These are phyloP conservation scores for Lepus europaeus DNA, from an alignment of 2,113 vertebrate species.

Conservation along the genomic window DNA sequence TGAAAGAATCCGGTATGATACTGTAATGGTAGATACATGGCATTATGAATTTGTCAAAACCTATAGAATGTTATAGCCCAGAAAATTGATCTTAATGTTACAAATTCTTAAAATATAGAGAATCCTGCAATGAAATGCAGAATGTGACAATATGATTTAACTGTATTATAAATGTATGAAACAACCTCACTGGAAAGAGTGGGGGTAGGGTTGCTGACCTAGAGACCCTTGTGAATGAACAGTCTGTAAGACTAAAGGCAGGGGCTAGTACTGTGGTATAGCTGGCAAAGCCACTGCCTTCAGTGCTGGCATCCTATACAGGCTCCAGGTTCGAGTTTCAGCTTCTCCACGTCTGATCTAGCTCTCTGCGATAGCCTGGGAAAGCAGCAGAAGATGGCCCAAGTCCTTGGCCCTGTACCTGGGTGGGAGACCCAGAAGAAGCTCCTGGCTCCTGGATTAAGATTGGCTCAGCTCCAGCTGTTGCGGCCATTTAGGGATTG, in stretches of 20 bases:
- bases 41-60: neutral
- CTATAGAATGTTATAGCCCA: neutral
- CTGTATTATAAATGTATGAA: neutral
- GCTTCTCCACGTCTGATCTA: too few species aligned
- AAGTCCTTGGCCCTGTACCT: too few species aligned
- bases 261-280: too few species aligned
- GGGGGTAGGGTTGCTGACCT: neutral
- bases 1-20: neutral
- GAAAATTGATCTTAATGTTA: neutral
- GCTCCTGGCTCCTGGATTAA: too few species aligned
- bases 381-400: too few species aligned
- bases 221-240: neutral
- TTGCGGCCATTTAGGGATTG: too few species aligned
- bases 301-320: too few species aligned
- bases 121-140: neutral
- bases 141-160: neutral
- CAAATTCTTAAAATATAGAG: neutral
- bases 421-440: too few species aligned
- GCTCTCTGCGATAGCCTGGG: too few species aligned
- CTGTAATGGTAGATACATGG: neutral
- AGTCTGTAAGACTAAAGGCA: neutral
- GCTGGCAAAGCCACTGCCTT: too few species aligned
- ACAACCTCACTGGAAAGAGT: neutral
- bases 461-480: too few species aligned
- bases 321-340: too few species aligned